Percentiles rank a stretch among this genome's conserved stretches.
Evolutionary conservation across 2,113 vertebrate species (phyloP).

Genomic region (Parus major): DNA sequence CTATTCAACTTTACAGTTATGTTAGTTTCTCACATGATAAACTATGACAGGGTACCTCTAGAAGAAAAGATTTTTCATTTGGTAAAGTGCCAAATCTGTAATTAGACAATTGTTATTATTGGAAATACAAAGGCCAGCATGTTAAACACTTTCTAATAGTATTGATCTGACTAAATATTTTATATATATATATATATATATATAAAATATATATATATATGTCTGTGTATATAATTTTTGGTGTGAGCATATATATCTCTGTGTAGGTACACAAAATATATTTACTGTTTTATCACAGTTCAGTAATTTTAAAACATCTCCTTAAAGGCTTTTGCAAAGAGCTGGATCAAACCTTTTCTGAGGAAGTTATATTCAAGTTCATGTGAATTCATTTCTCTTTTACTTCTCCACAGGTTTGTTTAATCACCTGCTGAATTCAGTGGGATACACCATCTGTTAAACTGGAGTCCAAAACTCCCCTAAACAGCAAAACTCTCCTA

Average conservation of each 20-base stretch:
- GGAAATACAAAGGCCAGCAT: neutral
- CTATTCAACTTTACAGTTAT: neutral
- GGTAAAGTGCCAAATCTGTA: neutral
- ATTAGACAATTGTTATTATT: neutral
- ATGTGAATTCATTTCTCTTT: neutral
- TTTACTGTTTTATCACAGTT: neutral
- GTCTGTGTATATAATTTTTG: neutral
- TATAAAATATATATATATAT: too few species aligned
- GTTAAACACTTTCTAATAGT: neutral
- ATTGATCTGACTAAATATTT: neutral
- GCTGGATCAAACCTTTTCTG: neutral
- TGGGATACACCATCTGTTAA: neutral
- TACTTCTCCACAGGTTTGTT: neutral
- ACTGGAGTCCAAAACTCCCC: neutral
- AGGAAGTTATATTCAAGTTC: neutral
- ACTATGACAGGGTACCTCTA: neutral
- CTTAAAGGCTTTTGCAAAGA: neutral
- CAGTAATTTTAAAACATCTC: neutral
- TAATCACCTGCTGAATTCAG: neutral
- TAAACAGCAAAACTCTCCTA: neutral
- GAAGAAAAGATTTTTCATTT: neutral
- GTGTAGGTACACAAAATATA: neutral
- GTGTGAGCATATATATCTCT: neutral
- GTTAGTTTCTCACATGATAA: slow-evolving; percentile 19
- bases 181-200: neutral